Conservation (phyloP, 2,888 invertebrate species). For the Atrina japonica region DNA sequence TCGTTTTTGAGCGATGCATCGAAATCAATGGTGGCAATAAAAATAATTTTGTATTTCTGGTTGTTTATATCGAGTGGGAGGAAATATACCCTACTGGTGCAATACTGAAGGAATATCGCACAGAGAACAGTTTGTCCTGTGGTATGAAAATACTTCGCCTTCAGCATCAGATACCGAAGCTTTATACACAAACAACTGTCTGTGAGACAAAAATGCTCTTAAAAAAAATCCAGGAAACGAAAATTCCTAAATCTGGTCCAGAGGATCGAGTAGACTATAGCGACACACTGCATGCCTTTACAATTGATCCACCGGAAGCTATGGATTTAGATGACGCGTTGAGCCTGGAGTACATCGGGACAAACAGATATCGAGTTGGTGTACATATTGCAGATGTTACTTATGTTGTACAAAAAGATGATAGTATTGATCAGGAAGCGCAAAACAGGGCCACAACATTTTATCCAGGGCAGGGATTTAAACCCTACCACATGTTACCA, state of each 20-base stretch:
- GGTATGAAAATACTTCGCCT: conserved; percentile 42
- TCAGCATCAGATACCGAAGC: conserved; percentile 41
- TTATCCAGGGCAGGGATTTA: conserved; percentile 42
- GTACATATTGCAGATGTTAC: conserved; percentile 60
- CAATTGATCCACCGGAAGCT: conserved; percentile 52
- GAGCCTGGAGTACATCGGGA: conserved; percentile 31
- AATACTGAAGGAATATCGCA: conserved; percentile 27
- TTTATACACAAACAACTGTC: conserved; percentile 37
- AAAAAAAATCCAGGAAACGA: conserved; percentile 22
- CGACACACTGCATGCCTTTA: conserved; percentile 40
- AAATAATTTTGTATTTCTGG: conserved; percentile 35
- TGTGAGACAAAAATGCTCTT: too few species aligned
- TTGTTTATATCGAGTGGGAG: conserved; percentile 40
- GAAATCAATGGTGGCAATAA: conserved; percentile 26
- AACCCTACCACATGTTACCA: conserved; percentile 62
- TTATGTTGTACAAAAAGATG: conserved; percentile 42
- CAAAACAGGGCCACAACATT: conserved; percentile 46
- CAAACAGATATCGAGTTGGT: conserved; percentile 43
- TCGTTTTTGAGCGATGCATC: conserved; percentile 9
- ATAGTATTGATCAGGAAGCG: conserved; percentile 53
- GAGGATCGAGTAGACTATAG: conserved; percentile 1
- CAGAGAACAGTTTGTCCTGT: conserved; percentile 5
- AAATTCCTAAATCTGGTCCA: not conserved
- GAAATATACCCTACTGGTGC: conserved; percentile 43
- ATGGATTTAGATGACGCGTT: conserved; percentile 59